phyloP scores from a whole-genome alignment of 2,113 vertebrate species.

The Brachirus orientalis region DNA sequence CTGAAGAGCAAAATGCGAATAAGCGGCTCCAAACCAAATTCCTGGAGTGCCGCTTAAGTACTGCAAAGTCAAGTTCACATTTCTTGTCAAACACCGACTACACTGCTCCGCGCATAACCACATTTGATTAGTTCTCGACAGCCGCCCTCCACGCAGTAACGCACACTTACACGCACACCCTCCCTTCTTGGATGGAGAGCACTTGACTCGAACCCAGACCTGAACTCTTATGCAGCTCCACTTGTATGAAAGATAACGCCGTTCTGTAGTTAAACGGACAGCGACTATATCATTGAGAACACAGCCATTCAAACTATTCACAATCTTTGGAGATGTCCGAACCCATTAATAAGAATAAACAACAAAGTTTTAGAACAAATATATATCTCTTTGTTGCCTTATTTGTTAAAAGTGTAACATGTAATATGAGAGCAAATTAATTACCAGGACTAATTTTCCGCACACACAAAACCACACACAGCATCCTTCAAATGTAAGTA shows the following conservation, averaged over 20 bases:
- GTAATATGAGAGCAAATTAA: neutral
- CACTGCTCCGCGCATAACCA: slow-evolving; percentile 52
- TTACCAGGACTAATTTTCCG: neutral
- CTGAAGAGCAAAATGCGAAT: slow-evolving; percentile 13
- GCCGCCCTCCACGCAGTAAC: slow-evolving; percentile 16
- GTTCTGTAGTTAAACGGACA: slow-evolving; percentile 46
- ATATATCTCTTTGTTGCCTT: no score
- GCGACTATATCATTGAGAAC: slow-evolving; percentile 43
- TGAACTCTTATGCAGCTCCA: slow-evolving; percentile 61
- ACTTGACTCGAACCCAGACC: slow-evolving; percentile 74
- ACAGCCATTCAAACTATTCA: slow-evolving; percentile 28
- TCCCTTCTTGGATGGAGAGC: slow-evolving; percentile 67
- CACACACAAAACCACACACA: neutral
- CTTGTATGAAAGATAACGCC: slow-evolving; percentile 57
- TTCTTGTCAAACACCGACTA: slow-evolving; percentile 59
- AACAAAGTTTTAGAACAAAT: no score
- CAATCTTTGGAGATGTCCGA: slow-evolving; percentile 42
- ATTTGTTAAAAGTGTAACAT: no score
- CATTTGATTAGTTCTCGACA: slow-evolving; percentile 64
- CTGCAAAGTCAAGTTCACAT: slow-evolving; percentile 63
- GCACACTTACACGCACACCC: slow-evolving; percentile 36
- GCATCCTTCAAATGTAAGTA: neutral
- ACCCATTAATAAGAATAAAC: no score
- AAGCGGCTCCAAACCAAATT: slow-evolving; percentile 16
- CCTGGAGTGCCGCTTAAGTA: slow-evolving; percentile 49